Evolutionary conservation across 2,888 invertebrate genomes (phyloP).

Genomic region (Salpingus planirostris): DNA sequence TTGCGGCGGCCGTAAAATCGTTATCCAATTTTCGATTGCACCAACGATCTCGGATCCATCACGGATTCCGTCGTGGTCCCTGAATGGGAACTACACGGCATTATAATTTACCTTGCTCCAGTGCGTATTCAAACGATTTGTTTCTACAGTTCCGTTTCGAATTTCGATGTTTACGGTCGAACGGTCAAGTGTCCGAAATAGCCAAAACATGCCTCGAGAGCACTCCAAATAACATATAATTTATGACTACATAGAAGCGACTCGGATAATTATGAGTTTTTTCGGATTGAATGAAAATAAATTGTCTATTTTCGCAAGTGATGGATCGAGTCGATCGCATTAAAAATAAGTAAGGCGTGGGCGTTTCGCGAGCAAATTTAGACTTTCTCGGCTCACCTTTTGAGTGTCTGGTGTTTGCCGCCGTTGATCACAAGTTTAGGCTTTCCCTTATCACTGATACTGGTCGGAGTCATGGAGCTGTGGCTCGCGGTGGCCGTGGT

Average conservation of each 20-base stretch:
- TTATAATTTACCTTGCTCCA: constrained; percentile 11
- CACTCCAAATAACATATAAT: too few relatives aligned
- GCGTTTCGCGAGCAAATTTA: too few relatives aligned
- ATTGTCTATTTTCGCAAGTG: constrained; percentile 3
- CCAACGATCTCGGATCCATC: too few relatives aligned
- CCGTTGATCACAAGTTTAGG: constrained; percentile 61
- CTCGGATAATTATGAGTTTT: too few relatives aligned
- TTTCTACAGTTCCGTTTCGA: constrained; percentile 11
- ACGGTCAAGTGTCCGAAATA: too few relatives aligned
- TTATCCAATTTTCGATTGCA: too few relatives aligned
- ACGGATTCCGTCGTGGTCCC: too few relatives aligned
- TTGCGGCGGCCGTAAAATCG: too few relatives aligned
- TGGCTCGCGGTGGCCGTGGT: constrained; percentile 47
- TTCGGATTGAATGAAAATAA: constrained; percentile 2
- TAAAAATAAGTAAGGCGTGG: constrained; percentile 1
- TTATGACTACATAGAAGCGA: too few relatives aligned
- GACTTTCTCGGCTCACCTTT: constrained; percentile 63
- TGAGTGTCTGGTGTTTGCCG: constrained; percentile 61
- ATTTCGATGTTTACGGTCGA: constrained; percentile 7
- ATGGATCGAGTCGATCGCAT: constrained; percentile 1
- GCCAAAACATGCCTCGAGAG: too few relatives aligned
- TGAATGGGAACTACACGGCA: too few relatives aligned
- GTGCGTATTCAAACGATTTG: constrained; percentile 8
- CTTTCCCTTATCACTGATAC: constrained; percentile 53
- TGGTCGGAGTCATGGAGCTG: constrained; percentile 51